A percentile compares a stretch with the other conserved stretches of the same genome.
Conservation (phyloP, 1,140 invertebrate genomes). For the Magallana angulata region DNA sequence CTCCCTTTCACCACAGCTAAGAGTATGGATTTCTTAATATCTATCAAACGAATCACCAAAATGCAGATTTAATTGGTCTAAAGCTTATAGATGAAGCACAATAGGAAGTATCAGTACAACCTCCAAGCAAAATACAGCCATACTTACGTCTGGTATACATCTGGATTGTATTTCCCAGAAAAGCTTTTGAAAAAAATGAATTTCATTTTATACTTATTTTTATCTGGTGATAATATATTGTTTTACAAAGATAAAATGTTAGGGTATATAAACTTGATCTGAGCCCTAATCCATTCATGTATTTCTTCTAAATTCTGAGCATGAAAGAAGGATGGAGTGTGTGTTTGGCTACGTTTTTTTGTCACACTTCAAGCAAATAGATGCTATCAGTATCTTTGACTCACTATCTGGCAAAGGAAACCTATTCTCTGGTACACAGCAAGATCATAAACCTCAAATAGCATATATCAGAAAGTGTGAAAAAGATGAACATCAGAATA, state of each 20-base stretch:
- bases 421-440: background rate
- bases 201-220: slow-evolving; percentile 8
- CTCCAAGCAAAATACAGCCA: slow-evolving; percentile 3
- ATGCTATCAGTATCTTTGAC: background rate
- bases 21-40: background rate
- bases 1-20: background rate
- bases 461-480: background rate
- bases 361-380: background rate
- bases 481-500: slow-evolving; percentile 27
- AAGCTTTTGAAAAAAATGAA: slow-evolving; percentile 54
- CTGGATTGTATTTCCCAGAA: slow-evolving; percentile 57
- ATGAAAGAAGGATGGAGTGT: background rate
- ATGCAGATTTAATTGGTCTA: slow-evolving; percentile 22
- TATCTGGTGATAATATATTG: background rate
- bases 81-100: slow-evolving; percentile 37
- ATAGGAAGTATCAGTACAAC: slow-evolving; percentile 20
- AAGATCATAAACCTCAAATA: background rate
- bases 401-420: background rate
- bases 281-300: background rate
- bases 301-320: background rate
- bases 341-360: background rate
- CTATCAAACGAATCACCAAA: slow-evolving; percentile 9
- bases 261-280: background rate
- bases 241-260: background rate
- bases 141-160: slow-evolving; percentile 57